Evolutionary conservation across 2,797 vertebrate genomes (phyloP), one percentile per base, ranked within the genome.

Genomic region (Mormyrops boulengeri): DNA sequence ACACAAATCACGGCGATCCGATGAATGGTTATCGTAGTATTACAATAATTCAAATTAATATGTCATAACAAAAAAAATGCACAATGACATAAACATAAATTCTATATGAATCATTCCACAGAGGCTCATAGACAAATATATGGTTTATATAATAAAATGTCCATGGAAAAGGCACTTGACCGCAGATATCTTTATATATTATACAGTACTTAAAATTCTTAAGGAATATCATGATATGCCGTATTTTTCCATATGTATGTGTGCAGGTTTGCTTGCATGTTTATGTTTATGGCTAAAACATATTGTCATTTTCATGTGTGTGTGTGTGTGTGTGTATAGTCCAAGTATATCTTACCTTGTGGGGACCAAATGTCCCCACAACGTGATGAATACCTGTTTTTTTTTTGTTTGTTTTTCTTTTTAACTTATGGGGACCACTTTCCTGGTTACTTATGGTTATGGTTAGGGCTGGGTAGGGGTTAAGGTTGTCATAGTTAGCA

Each of bases 41-140:
- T 44, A 80, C 73, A 80, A 44, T 80, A 80, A 80, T 80, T 80
- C 73, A 80, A 80, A 80, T 80, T 80, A 41, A 80, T 41, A 80
- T 44, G 38, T 80, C 19, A 73, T 73, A 38, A 34, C 4, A 73
- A 73, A 69, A 73, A 80, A 80, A 19, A 17, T 9, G 73, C 38
- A 80, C 17, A 14, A 38, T 38, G 30, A 34, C 30, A 73, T 73
- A 9, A 80, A 44, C 73, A 80, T 80, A 80, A 44, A 80, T 80
- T 80, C 19, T 80, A 80, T 44, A 41, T 44, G 73, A 80, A 80
- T 80, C 73, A 80, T 44, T n/a, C 73, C 73, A 80, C 38, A 80
- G 73, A 80, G 73, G 73, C 73, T 44, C 38, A 80, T 44, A 44
- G 17, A 44, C 69, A 77, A n/a, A 44, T 44, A 80, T 19, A 80